A percentile compares a stretch with the other conserved stretches of the same genome.
Conservation (phyloP, 1,140 invertebrate species). For the Asbolus verrucosus region DNA sequence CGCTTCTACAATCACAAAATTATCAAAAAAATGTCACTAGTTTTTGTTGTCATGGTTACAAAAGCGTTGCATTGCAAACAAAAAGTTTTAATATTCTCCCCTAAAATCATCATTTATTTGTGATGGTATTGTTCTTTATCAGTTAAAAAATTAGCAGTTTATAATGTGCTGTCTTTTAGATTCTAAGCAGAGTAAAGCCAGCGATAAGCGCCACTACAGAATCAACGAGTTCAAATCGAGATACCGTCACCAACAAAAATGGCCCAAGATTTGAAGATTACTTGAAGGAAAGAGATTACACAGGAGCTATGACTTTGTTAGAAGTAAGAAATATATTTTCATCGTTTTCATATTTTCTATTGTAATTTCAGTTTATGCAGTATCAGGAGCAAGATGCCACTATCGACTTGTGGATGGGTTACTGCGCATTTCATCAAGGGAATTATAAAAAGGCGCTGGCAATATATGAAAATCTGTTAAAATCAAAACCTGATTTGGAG, state of each 20-base stretch:
- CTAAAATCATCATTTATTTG: no score
- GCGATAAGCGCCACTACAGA: slow-evolving; percentile 51
- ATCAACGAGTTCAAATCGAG: slow-evolving; percentile 42
- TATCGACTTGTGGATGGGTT: slow-evolving; percentile 89
- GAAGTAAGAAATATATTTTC: slow-evolving; percentile 73
- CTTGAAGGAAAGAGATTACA: slow-evolving; percentile 89
- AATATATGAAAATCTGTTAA: slow-evolving; percentile 71
- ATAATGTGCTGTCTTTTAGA: no score
- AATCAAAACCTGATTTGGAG: slow-evolving; percentile 65
- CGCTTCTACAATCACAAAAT: no score
- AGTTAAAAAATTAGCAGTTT: no score
- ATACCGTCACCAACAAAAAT: slow-evolving; percentile 59
- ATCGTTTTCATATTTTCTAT: slow-evolving; percentile 18
- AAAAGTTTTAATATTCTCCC: no score
- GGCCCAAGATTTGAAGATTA: slow-evolving; percentile 93
- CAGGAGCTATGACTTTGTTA: slow-evolving; percentile 91
- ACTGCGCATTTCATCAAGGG: slow-evolving; percentile 94
- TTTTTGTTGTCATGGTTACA: slow-evolving; percentile 1
- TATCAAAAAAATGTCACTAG: background rate
- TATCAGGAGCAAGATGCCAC: slow-evolving; percentile 53
- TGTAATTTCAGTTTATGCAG: slow-evolving; percentile 62
- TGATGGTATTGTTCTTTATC: no score
- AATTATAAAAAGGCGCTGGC: slow-evolving; percentile 91
- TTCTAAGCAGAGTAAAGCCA: slow-evolving; percentile 60
- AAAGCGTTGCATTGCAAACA: no score